Evolutionary conservation across 2,888 invertebrate genomes (phyloP), one percentile per base, ranked within the genome.

Genomic region (Rhorus exstirpatorius): DNA sequence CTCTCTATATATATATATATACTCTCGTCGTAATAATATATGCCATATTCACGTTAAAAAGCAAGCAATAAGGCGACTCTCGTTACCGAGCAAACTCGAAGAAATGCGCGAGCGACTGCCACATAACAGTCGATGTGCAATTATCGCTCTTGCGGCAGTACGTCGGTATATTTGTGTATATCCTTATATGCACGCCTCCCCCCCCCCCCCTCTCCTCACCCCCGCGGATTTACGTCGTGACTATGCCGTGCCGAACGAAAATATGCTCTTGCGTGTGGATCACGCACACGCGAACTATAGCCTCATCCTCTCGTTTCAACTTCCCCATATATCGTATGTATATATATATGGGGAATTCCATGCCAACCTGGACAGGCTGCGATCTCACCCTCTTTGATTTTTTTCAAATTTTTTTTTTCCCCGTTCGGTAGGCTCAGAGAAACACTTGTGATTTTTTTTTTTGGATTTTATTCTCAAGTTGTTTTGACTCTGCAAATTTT

Each of bases 121-220:
- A 55, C 79, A 46, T 55, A 60, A 65, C 72, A 84, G 81, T 78
- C 83, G 79, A 84, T 83, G 81, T 85, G 81, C 82, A 85, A 85
- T 85, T 85, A 84, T 83, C 81, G 78, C 76, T 83, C 76, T 55
- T 67, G 24, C 31, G 6, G 3, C 44, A 63, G 10, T 63, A 63
- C 24, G 8, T 44, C n/a, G n/a, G 21, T 68, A 35, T 49, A 61
- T 58, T 26, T 61, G n/a, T 60, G 10, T 72, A 35, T 35, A 61
- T 49, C 19, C 53, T 14, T 21, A 68, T 68, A 38, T 53, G 53
- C 53, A 68, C 35, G 4, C 53, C n/a, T n/a, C n/a, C n/a, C n/a
- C n/a, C n/a, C n/a, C n/a, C n/a, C n/a, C n/a, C n/a, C n/a, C n/a
- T n/a, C n/a, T n/a, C n/a, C n/a, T n/a, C n/a, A n/a, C n/a, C 21